Evolutionary conservation across 2,888 invertebrate species (phyloP), one percentile per base, ranked within the genome.

Genomic region (Hirtodrosophila duncani): DNA sequence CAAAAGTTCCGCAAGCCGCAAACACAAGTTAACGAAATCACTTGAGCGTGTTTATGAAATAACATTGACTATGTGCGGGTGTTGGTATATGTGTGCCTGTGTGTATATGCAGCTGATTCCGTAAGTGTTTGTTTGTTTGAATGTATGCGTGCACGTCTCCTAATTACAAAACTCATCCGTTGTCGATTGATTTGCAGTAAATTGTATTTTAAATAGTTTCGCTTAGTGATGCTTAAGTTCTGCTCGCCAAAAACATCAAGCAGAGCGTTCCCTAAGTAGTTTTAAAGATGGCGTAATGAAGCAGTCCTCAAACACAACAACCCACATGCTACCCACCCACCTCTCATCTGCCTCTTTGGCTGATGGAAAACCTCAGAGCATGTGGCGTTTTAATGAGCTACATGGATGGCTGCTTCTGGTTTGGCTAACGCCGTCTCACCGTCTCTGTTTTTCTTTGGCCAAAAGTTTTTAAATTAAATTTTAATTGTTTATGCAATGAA

Each of bases 181-280:
- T 43, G 27, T 21, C 72, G 57, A 77, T 81, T 77, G 81, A 79
- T 77, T 77, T 60, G 23, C 56, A 59, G 41, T 56, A 81, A 81
- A 81, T 81, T 68, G 77, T 61, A 48, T 68, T 75, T 75, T 75
- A 79, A 75, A 79, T 81, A 75, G 75, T 75, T 81, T 67, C 53
- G 49, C 51, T 69, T 56, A 74, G 66, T 53, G n/a, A n/a, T n/a
- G n/a, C n/a, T n/a, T n/a, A n/a, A n/a, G n/a, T 65, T 67, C 11
- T 42, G 21, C 46, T 56, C 39, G 4, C 20, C 48, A 49, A 34
- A 49, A 63, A n/a, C n/a, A n/a, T n/a, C n/a, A n/a, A n/a, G n/a
- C n/a, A n/a, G n/a, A n/a, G n/a, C n/a, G n/a, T n/a, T n/a, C n/a
- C n/a, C n/a, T n/a, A n/a, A n/a, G n/a, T n/a, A n/a, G n/a, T n/a